Conservation (phyloP, 2,113 vertebrate species). For the Rousettus leschenaultii region DNA sequence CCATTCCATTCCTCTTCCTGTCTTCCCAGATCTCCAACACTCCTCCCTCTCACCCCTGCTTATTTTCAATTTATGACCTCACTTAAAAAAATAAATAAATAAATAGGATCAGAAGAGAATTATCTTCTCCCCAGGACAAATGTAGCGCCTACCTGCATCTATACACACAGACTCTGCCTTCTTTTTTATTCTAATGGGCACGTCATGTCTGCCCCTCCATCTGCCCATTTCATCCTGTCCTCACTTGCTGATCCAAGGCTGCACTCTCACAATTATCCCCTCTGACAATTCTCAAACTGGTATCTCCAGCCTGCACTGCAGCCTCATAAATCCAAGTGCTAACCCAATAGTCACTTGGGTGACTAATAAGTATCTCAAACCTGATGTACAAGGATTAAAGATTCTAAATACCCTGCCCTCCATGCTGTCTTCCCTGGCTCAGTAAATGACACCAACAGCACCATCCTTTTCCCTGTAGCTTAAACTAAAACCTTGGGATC, state of each 20-base stretch:
- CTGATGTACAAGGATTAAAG: not conserved
- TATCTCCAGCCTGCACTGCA: not conserved
- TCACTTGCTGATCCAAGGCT: not conserved
- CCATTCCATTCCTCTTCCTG: not conserved
- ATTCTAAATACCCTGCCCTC: not conserved
- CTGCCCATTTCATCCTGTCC: not conserved
- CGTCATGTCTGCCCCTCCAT: rapidly evolving
- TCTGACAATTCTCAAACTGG: not conserved
- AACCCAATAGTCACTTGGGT: too few species aligned
- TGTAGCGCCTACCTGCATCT: not conserved
- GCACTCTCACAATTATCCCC: not conserved
- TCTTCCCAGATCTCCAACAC: not conserved
- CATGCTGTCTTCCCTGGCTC: not conserved
- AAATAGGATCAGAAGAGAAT: not conserved
- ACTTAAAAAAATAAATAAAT: not conserved
- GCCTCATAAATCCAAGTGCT: not conserved
- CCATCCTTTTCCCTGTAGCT: not conserved
- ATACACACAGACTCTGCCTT: not conserved
- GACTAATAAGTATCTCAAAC: not conserved
- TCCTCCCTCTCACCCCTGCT: not conserved
- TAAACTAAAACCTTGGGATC: not conserved
- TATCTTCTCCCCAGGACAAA: not conserved
- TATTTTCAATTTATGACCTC: not conserved
- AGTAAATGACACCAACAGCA: not conserved
- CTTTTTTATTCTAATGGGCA: not conserved